Percentiles rank a stretch among this genome's conserved stretches.
Evolutionary conservation across 2,888 invertebrate species (phyloP).

Genomic region (Xestia xanthographa): DNA sequence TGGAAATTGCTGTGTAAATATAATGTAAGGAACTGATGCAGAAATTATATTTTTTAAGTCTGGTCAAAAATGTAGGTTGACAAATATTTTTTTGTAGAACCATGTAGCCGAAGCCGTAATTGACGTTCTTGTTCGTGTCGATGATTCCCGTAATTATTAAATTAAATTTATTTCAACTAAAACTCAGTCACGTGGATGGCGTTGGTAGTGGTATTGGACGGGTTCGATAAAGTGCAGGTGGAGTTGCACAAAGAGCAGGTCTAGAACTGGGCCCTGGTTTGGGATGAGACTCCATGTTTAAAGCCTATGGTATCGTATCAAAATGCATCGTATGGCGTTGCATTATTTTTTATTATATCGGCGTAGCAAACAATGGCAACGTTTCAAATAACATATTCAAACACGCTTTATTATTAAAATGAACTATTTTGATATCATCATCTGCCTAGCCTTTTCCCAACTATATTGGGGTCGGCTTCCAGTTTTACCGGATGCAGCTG

Average conservation of each 20-base stretch:
- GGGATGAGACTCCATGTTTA: not conserved
- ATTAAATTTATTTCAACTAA: not conserved
- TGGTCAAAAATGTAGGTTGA: not conserved
- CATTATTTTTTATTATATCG: too few relatives aligned
- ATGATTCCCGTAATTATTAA: not conserved
- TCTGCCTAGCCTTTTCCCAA: too few relatives aligned
- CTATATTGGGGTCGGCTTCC: too few relatives aligned
- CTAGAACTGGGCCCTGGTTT: not conserved
- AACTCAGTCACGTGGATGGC: not conserved
- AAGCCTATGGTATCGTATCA: not conserved
- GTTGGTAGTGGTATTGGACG: not conserved
- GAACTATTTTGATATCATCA: not conserved
- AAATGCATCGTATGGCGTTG: not conserved
- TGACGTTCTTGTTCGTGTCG: not conserved
- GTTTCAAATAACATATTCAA: not conserved
- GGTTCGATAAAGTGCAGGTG: not conserved
- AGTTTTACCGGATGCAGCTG: too few relatives aligned
- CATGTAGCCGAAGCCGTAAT: not conserved
- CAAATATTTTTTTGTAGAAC: not conserved
- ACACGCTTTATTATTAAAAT: not conserved
- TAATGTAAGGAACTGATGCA: constrained; percentile 1
- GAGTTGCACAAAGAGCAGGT: not conserved
- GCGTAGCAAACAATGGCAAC: not conserved
- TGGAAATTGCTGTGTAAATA: constrained; percentile 7
- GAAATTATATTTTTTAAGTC: not conserved